Percentiles rank a stretch among this genome's conserved stretches.
Evolutionary conservation across 2,113 vertebrate species (phyloP).

Genomic region (Psettodes erumei): DNA sequence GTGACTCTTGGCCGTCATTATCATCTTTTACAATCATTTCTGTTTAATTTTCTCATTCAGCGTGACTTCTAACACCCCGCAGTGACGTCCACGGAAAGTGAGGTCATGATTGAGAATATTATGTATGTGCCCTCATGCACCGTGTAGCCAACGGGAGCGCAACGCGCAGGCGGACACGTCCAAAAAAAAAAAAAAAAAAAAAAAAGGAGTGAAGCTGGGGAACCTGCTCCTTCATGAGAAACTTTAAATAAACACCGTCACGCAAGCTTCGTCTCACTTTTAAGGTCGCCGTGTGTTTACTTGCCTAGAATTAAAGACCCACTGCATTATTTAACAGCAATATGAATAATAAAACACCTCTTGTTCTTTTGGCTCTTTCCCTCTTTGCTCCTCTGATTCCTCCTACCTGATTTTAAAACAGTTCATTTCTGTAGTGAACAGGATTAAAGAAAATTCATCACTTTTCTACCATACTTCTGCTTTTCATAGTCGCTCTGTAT

Average conservation of each 20-base stretch:
- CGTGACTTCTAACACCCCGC: conserved; percentile 29
- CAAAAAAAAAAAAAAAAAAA: no score
- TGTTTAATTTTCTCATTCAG: conserved; percentile 38
- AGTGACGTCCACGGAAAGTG: conserved; percentile 35
- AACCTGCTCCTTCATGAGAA: neutral
- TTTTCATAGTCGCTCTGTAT: no score
- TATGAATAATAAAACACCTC: conserved; percentile 49
- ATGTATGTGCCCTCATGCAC: neutral
- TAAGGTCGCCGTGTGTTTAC: conserved; percentile 33
- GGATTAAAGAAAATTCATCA: no score
- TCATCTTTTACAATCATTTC: conserved; percentile 40
- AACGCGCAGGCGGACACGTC: neutral
- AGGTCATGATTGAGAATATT: neutral
- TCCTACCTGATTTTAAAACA: no score
- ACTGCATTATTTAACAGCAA: conserved; percentile 52
- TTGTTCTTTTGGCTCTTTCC: conserved; percentile 6
- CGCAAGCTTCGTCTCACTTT: conserved; percentile 37
- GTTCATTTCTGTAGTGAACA: no score
- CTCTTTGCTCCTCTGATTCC: neutral
- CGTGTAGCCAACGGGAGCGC: no score
- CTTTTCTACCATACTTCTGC: no score
- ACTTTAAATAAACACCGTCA: conserved; percentile 39
- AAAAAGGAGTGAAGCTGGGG: conserved; percentile 5
- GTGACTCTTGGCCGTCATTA: conserved; percentile 31
- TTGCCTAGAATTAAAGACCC: conserved; percentile 53